Evolutionary conservation across 2,113 vertebrate genomes (phyloP), one percentile per base, ranked within the genome.

Genomic region (Actinemys pallida): DNA sequence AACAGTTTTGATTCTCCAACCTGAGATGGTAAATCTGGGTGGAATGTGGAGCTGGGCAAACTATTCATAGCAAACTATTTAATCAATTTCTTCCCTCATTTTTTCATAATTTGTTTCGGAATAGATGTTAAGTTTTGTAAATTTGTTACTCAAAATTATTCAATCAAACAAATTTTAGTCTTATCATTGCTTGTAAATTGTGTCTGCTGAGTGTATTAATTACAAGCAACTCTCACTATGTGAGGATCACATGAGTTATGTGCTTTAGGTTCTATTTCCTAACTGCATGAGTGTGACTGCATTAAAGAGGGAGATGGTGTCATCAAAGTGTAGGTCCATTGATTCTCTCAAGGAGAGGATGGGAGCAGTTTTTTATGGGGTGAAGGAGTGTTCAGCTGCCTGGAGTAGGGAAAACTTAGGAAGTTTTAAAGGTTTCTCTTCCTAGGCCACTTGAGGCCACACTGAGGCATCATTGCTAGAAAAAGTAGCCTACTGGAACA

Each of bases 101-200:
- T 8, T 24, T 76, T 97, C 83, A 42, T 13, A 10, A 92, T 45
- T 76, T 2, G 76, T 83, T 22, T 2, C 2, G 81, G n/a, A 93
- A 16, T 76, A 82, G 12, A 29, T 5, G 80, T 35, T 65, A 53
- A 62, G 53, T 82, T 89, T 92, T 86, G 2, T 39, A n/a, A 24
- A 62, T 86, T 86, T 90, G 7, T 59, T 90, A 42, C 83, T 88
- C 75, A 83, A 88, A 83, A 62, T 75, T 69, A 85, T 95, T 57
- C 62, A 85, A 12, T 27, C 2, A 86, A 87, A 81, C 81, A 49
- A 56, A 94, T 69, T 92, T 27, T 90, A 90, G 12, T 5, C 3
- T 84, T n/a, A 35, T 9, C 24, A 75, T 81, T 81, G 2, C 42
- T 76, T 72, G 39, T 12, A 83, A 0, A 10, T n/a, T 69, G 62